Base-by-base conservation (phyloP, 2,888 invertebrate genomes). In the Cancer borealis region DNA sequence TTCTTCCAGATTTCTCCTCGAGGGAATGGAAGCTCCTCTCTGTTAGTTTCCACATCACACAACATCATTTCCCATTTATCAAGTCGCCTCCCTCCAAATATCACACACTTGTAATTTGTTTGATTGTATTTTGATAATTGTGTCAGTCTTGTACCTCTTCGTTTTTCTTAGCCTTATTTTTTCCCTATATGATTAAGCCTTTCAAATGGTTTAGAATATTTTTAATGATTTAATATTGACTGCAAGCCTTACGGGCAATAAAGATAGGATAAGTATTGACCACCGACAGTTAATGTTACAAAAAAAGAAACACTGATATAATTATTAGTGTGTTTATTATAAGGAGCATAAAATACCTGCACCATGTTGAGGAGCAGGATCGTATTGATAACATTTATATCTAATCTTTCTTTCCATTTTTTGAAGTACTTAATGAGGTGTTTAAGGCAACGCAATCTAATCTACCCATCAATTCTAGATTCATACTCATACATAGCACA, bases 81-180 rank as follows among this genome's bases (percentile, higher is more conserved):
- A 39, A 30, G 84, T 39, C 39, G 39, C 84, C 39, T 8, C 12
- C 1, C 12, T 12, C 39, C 84, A 84, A 6, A 84, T 39, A 30
- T 84, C 84, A 84, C 84, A 84, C 84, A 14, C 39, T 10, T 39
- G 14, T 39, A 10, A 84, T 39, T 84, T 12, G 39, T 84, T 39
- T 30, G 84, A 84, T 84, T 10, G 84, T 17, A 26, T 79, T 79
- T 30, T 26, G n/a, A 21, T 88, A 88, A 88, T 88, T 30, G 88
- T 30, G 88, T 88, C 21, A 5, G 21, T 47, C 88, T 45, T 88
- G 6, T 45, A 47, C 88, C 0, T 21, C 39, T 45, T 39, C 14
- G 10, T 46, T 88, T n/a, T 88, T 12, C 46, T 46, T 46, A 17
- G 46, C 17, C 30, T 17, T 39, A 39, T 88, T 39, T 5, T 60